A percentile compares a stretch with the other conserved stretches of the same genome.
Evolutionary conservation across 2,888 invertebrate species (phyloP).

Genomic region (Thecocarcelia acutangulata): DNA sequence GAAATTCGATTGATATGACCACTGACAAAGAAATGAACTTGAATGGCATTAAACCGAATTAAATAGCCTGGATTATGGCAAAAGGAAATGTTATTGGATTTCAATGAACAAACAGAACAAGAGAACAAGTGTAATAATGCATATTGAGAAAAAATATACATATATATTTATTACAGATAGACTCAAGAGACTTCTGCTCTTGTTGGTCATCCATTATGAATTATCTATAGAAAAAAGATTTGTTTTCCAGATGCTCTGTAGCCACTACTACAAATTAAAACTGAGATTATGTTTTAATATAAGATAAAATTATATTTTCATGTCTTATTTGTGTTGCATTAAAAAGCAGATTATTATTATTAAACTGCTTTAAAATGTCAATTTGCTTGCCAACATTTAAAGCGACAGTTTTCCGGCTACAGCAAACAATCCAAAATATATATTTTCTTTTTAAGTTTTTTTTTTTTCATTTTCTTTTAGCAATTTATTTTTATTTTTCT

Average conservation of each 20-base stretch:
- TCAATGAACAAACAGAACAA: neutral
- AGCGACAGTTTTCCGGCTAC: neutral
- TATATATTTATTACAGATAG: too few species aligned
- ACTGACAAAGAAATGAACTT: slow-evolving; percentile 9
- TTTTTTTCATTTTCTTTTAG: slow-evolving; percentile 6
- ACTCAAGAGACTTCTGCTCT: too few species aligned
- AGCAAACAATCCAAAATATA: neutral
- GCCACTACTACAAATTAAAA: too few species aligned
- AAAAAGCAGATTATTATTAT: too few species aligned
- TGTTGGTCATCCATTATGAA: too few species aligned
- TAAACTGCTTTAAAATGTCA: neutral
- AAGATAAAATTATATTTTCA: too few species aligned
- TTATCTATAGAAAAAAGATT: too few species aligned
- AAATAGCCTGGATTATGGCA: too few species aligned
- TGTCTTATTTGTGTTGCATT: too few species aligned
- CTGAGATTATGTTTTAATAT: too few species aligned
- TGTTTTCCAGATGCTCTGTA: too few species aligned
- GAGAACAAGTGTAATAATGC: neutral
- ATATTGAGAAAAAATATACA: too few species aligned
- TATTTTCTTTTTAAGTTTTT: slow-evolving; percentile 1
- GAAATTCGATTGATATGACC: slow-evolving; percentile 27
- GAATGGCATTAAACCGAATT: neutral
- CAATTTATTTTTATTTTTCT: slow-evolving; percentile 9
- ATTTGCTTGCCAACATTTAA: neutral
- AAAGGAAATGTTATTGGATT: slow-evolving; percentile 16